Conservation (phyloP, 2,888 invertebrate species). For the Andrena dorsata region DNA sequence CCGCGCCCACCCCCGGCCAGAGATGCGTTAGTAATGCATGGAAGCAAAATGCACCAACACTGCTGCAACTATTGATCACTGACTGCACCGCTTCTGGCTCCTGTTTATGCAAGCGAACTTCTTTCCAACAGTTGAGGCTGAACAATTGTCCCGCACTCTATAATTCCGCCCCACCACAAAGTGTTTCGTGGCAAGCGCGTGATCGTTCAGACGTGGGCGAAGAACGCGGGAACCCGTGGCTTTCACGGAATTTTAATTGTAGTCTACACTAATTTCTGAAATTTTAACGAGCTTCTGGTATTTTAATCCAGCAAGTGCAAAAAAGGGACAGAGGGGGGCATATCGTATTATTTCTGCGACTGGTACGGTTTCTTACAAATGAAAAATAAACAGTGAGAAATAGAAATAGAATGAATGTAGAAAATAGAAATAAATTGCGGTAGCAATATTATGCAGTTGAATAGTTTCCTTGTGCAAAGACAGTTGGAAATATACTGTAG, state of each 20-base stretch:
- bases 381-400: too few relatives aligned
- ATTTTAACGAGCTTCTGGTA: background rate
- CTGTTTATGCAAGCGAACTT: too few relatives aligned
- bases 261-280: background rate
- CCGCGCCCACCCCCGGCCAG: too few relatives aligned
- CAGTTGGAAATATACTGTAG: too few relatives aligned
- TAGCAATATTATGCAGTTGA: too few relatives aligned
- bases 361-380: too few relatives aligned
- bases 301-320: background rate
- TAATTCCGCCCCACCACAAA: conserved; percentile 27
- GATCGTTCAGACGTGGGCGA: background rate
- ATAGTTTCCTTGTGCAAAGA: too few relatives aligned
- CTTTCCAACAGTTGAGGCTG: background rate
- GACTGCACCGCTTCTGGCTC: background rate
- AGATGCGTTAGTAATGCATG: background rate
- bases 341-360: too few relatives aligned
- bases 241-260: conserved; percentile 5
- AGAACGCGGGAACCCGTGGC: conserved; percentile 1
- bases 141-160: background rate
- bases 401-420: too few relatives aligned
- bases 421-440: too few relatives aligned
- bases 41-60: background rate
- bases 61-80: background rate
- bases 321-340: background rate
- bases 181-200: conserved; percentile 7